Conservation (phyloP, 2,797 vertebrate genomes). For the Rhinichthys osculus region DNA sequence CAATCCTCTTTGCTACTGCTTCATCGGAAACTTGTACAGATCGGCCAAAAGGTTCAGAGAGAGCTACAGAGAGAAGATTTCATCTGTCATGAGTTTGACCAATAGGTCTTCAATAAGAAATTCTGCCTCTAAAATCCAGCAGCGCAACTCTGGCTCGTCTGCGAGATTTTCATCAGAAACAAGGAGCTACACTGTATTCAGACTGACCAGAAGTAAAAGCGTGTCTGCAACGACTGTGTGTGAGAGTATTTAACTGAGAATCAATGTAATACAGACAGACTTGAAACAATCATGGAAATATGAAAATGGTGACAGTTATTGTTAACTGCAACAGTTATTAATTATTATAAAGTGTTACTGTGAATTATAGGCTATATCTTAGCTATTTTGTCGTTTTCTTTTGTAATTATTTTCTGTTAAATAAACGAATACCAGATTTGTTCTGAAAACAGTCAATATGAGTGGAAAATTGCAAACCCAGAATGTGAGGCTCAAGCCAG, state of each 20-base stretch:
- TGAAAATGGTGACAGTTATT: background rate
- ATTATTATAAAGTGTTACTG: background rate
- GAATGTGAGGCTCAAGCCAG: constrained; percentile 42
- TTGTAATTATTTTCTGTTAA: constrained; percentile 17
- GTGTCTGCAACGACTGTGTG: constrained; percentile 62
- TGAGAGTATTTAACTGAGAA: constrained; percentile 63
- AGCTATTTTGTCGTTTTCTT: background rate
- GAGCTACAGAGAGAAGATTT: constrained; percentile 71
- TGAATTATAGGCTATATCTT: background rate
- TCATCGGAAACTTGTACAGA: constrained; percentile 73
- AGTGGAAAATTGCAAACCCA: constrained; percentile 32
- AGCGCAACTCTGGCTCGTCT: constrained; percentile 51
- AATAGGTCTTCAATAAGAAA: constrained; percentile 25
- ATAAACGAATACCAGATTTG: background rate
- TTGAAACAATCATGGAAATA: background rate
- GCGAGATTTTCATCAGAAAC: constrained; percentile 38
- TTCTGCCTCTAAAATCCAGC: constrained; percentile 46
- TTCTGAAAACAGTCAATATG: background rate
- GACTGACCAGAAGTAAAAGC: constrained; percentile 59
- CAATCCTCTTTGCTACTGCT: constrained; percentile 77
- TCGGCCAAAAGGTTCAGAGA: constrained; percentile 70
- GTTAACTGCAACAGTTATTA: background rate
- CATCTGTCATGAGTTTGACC: constrained; percentile 66
- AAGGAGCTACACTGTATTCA: constrained; percentile 17
- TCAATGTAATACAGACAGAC: background rate